Conservation (phyloP, 2,113 vertebrate genomes). For the Mesocricetus auratus region DNA sequence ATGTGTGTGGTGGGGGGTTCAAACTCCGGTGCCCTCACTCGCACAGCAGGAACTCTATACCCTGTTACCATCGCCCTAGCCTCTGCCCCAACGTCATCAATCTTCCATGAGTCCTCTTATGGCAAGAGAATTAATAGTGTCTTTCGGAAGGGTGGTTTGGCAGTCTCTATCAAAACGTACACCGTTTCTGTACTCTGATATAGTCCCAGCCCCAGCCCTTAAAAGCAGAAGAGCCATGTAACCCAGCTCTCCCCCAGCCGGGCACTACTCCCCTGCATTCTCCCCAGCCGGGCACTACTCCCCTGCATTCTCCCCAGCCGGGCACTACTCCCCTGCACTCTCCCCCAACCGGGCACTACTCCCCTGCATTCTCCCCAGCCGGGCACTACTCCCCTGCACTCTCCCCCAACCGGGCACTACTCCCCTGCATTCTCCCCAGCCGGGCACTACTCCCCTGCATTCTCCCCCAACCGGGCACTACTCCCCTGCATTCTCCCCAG, state of each 20-base stretch:
- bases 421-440: too few relatives aligned
- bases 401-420: too few relatives aligned
- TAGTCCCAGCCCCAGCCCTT: background rate
- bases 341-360: too few relatives aligned
- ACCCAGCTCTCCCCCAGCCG: background rate
- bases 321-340: background rate
- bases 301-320: too few relatives aligned
- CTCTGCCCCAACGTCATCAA: background rate
- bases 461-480: too few relatives aligned
- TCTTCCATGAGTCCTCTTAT: background rate
- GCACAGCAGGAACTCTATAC: background rate
- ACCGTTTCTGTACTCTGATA: background rate
- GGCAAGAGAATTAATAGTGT: background rate
- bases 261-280: background rate
- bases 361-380: too few relatives aligned
- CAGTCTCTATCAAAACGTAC: background rate
- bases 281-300: too few relatives aligned
- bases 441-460: background rate
- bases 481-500: background rate
- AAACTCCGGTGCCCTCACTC: background rate
- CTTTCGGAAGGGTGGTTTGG: background rate
- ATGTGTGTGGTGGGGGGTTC: background rate
- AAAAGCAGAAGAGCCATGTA: background rate
- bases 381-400: background rate
- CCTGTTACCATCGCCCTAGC: background rate